phyloP scores from a whole-genome alignment of 2,113 vertebrate genomes.

The Oceanites oceanicus region DNA sequence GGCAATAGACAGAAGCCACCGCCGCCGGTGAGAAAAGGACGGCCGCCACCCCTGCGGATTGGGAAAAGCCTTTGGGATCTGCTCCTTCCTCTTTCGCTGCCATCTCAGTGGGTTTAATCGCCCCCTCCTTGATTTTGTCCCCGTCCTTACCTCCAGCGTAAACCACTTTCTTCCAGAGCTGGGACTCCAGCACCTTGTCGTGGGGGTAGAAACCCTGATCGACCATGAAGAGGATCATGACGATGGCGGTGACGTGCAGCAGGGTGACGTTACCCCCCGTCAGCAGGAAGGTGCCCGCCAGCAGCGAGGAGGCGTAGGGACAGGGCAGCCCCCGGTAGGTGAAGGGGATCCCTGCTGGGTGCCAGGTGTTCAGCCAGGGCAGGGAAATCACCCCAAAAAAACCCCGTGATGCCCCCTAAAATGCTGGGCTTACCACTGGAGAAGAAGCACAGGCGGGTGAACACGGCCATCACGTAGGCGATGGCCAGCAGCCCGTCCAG shows the following conservation, averaged over 20 bases:
- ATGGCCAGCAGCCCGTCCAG: conserved; percentile 83
- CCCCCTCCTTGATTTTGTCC: not conserved
- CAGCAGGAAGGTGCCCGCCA: conserved; percentile 84
- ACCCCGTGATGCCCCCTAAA: rapidly evolving
- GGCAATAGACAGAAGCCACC: conserved; percentile 84
- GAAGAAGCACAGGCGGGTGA: conserved; percentile 88
- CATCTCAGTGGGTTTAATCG: rapidly evolving
- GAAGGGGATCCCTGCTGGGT: conserved; percentile 79
- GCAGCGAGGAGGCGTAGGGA: conserved; percentile 85
- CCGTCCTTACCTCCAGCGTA: conserved; percentile 83
- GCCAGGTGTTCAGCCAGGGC: not conserved
- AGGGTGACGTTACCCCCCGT: conserved; percentile 75
- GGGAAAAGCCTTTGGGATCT: not conserved
- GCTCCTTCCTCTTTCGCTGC: not conserved
- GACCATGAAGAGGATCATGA: conserved; percentile 90
- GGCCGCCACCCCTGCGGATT: conserved; percentile 74
- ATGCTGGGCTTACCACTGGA: conserved; percentile 71
- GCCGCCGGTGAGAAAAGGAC: conserved; percentile 80
- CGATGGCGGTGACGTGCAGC: conserved; percentile 73
- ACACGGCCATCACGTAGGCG: conserved; percentile 83
- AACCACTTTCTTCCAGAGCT: conserved; percentile 91
- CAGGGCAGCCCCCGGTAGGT: conserved; percentile 90
- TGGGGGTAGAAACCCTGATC: conserved; percentile 89
- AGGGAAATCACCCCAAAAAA: too few species aligned
- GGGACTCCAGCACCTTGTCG: conserved; percentile 88